These are phyloP conservation scores for Andrena minutula DNA, from an alignment of 2,888 invertebrate species.

Conservation along the genomic window DNA sequence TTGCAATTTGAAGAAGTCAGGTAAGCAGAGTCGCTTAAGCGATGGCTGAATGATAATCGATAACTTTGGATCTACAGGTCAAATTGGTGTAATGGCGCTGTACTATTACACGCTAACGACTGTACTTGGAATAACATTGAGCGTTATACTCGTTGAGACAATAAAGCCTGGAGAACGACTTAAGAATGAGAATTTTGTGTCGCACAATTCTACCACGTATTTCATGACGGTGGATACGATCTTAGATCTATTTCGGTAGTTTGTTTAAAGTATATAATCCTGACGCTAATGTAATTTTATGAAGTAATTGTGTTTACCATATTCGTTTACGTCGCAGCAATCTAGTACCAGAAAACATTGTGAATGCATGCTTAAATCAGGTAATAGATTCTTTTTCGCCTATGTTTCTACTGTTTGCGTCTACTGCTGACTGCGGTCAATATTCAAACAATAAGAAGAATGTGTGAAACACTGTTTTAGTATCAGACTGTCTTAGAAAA, in stretches of 20 bases:
- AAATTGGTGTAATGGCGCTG: constrained; percentile 79
- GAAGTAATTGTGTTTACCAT: neutral
- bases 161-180: constrained; percentile 91
- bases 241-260: constrained; percentile 94
- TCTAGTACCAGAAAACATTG: constrained; percentile 95
- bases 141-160: constrained; percentile 94
- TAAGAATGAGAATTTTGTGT: constrained; percentile 31
- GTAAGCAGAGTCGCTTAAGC: constrained; percentile 63
- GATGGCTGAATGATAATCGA: neutral
- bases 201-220: constrained; percentile 84
- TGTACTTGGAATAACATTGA: constrained; percentile 94
- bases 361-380: constrained; percentile 91
- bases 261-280: neutral
- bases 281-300: neutral
- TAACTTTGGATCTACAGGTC: constrained; percentile 68
- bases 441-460: constrained; percentile 30
- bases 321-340: constrained; percentile 85
- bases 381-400: constrained; percentile 63
- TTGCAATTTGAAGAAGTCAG: constrained; percentile 79
- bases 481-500: constrained; percentile 87
- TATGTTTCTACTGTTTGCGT: neutral
- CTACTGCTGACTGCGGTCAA: constrained; percentile 12
- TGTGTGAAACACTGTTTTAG: constrained; percentile 79
- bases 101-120: constrained; percentile 97
- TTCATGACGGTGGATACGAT: constrained; percentile 95